Evolutionary conservation across 2,888 invertebrate species (phyloP).

Genomic region (Drosophila siamana): DNA sequence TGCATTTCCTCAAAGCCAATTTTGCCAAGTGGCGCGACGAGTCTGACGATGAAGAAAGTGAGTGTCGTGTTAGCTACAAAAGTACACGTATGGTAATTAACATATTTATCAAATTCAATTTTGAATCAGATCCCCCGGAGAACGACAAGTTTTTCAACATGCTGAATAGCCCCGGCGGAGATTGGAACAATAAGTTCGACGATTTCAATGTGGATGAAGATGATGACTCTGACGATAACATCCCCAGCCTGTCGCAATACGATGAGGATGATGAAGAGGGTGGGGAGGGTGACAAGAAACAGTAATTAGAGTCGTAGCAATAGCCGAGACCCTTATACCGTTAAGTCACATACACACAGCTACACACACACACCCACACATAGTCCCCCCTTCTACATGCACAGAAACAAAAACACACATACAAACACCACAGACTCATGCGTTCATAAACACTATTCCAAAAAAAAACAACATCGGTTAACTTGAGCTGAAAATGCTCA

Average conservation of each 20-base stretch:
- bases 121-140: conserved; percentile 50
- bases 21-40: conserved; percentile 99
- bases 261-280: conserved; percentile 82
- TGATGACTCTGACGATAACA: conserved; percentile 91
- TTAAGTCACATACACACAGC: conserved; percentile 58
- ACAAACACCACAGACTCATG: conserved; percentile 34
- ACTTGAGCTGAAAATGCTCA: conserved; percentile 50
- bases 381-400: conserved; percentile 23
- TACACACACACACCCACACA: conserved; percentile 28
- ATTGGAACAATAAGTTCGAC: conserved; percentile 87
- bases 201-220: conserved; percentile 88
- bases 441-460: conserved; percentile 67
- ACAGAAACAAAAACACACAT: conserved; percentile 26
- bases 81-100: background rate
- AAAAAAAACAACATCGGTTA: conserved; percentile 28
- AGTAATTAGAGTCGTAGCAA: conserved; percentile 69
- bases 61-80: conserved; percentile 7
- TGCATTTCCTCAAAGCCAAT: conserved; percentile 98
- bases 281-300: conserved; percentile 77
- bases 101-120: background rate
- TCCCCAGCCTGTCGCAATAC: conserved; percentile 84
- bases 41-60: conserved; percentile 93
- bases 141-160: conserved; percentile 69
- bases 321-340: conserved; percentile 61
- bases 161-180: conserved; percentile 63